phyloP scores from a whole-genome alignment of 2,888 invertebrate species.

The Ophion slaviceki region DNA sequence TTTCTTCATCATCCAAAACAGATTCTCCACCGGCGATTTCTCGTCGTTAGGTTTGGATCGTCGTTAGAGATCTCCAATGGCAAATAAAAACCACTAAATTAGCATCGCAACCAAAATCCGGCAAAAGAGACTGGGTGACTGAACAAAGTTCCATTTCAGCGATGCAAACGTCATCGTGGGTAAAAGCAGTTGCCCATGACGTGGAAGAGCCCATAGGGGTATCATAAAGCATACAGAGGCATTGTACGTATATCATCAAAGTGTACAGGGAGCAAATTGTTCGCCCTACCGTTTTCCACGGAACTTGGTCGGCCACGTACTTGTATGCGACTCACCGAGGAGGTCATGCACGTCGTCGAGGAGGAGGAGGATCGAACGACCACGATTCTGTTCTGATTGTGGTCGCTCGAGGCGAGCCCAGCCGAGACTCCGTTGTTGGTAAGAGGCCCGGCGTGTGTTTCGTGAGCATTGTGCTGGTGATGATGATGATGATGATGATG shows the following conservation, averaged over 20 bases:
- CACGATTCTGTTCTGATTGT: conserved; percentile 82
- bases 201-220: neutral
- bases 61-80: too few relatives aligned
- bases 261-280: conserved; percentile 35
- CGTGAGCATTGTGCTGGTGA: conserved; percentile 73
- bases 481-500: conserved; percentile 38
- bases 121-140: too few relatives aligned
- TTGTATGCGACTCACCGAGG: conserved; percentile 74
- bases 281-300: conserved; percentile 26
- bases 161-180: too few relatives aligned
- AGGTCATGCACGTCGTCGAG: conserved; percentile 77
- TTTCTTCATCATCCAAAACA: too few relatives aligned
- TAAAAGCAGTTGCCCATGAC: too few relatives aligned
- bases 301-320: conserved; percentile 52
- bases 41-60: too few relatives aligned
- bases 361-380: conserved; percentile 81
- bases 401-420: conserved; percentile 78
- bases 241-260: conserved; percentile 17
- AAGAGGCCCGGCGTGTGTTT: conserved; percentile 71
- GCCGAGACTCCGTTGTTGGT: conserved; percentile 75
- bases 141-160: neutral
- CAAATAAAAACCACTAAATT: too few relatives aligned
- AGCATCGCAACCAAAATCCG: too few relatives aligned
- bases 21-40: too few relatives aligned
- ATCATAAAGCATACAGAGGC: neutral